phyloP scores from a whole-genome alignment of 1,140 invertebrate species.

The Zaprionus gabonicus region DNA sequence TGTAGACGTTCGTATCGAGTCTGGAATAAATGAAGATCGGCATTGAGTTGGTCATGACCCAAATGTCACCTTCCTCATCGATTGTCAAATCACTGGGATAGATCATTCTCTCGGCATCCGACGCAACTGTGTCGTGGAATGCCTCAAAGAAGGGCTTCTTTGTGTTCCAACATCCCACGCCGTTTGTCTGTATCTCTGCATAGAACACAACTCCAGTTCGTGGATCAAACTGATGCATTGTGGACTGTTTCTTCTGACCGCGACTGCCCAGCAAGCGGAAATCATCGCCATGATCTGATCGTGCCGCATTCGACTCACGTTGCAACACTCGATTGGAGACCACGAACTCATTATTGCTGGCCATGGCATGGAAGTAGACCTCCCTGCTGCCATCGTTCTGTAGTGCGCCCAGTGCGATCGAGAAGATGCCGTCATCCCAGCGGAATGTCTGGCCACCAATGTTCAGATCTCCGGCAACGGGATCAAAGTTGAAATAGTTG shows the following conservation, averaged over 20 bases:
- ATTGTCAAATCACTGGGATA: slow-evolving; percentile 87
- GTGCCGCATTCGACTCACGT: slow-evolving; percentile 86
- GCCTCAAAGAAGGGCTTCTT: slow-evolving; percentile 84
- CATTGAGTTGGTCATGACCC: slow-evolving; percentile 87
- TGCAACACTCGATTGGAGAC: slow-evolving; percentile 88
- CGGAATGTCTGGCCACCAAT: slow-evolving; percentile 88
- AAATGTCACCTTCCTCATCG: slow-evolving; percentile 86
- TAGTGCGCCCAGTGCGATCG: slow-evolving; percentile 87
- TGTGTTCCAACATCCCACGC: slow-evolving; percentile 90
- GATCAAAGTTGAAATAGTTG: slow-evolving; percentile 91
- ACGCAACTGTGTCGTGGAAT: slow-evolving; percentile 86
- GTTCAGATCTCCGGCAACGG: slow-evolving; percentile 88
- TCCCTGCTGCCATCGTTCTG: slow-evolving; percentile 86
- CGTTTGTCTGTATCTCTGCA: slow-evolving; percentile 88
- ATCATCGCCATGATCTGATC: slow-evolving; percentile 87
- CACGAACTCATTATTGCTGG: slow-evolving; percentile 87
- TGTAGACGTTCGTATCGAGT: slow-evolving; percentile 86
- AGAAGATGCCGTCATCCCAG: slow-evolving; percentile 91
- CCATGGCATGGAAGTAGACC: slow-evolving; percentile 90
- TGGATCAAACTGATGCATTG: slow-evolving; percentile 87
- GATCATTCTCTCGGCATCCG: slow-evolving; percentile 87
- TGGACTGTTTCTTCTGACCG: slow-evolving; percentile 87
- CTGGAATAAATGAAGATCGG: slow-evolving; percentile 87
- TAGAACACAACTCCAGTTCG: slow-evolving; percentile 87
- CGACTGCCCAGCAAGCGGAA: slow-evolving; percentile 86